These are phyloP conservation scores for Microtus oregoni DNA, from an alignment of 2,113 vertebrate species.

Conservation along the genomic window DNA sequence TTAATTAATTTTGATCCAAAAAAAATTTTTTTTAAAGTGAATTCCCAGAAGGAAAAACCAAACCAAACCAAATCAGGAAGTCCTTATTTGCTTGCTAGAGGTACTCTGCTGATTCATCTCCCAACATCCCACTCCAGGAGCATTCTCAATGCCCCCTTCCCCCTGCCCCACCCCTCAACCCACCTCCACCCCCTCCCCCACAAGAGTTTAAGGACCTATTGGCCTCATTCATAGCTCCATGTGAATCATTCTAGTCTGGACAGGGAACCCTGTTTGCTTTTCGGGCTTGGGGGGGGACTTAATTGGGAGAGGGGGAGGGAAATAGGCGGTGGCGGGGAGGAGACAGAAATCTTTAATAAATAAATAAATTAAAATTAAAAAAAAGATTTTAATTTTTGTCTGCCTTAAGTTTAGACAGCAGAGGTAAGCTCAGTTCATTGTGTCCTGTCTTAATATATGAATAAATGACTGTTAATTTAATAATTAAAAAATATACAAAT, in stretches of 20 bases:
- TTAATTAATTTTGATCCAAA: conserved; percentile 49
- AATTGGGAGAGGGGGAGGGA: too few species aligned
- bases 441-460: neutral
- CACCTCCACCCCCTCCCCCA: too few species aligned
- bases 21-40: conserved; percentile 29
- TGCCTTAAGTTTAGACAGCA: conserved; percentile 32
- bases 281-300: too few species aligned
- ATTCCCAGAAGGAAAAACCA: neutral
- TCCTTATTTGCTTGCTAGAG: conserved; percentile 47
- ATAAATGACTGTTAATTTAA: conserved; percentile 28
- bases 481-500: neutral
- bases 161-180: too few species aligned
- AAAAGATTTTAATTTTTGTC: conserved; percentile 72
- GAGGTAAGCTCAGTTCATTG: conserved; percentile 28
- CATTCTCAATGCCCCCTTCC: neutral
- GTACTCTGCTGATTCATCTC: conserved; percentile 44
- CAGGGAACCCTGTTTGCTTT: too few species aligned
- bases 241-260: conserved; percentile 63
- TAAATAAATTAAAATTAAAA: too few species aligned
- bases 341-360: too few species aligned
- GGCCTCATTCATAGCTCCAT: conserved; percentile 65
- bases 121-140: neutral
- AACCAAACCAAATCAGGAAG: neutral
- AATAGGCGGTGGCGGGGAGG: too few species aligned
- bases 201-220: too few species aligned